Evolutionary conservation across 2,113 vertebrate species (phyloP).

Genomic region (Manacus vitellinus): DNA sequence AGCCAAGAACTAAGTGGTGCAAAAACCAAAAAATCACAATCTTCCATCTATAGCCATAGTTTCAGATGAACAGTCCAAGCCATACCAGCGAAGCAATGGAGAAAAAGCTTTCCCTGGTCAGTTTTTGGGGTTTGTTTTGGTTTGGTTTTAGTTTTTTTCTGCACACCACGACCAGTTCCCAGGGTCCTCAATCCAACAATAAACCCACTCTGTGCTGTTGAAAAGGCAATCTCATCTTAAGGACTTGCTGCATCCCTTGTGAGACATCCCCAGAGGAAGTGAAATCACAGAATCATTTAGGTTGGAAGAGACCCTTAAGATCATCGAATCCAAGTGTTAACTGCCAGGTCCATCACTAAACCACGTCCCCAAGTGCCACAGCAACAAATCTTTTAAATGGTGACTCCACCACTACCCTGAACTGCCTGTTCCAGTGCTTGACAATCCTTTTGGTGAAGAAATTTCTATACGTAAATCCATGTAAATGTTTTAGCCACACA

Average conservation of each 20-base stretch:
- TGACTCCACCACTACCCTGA: background rate
- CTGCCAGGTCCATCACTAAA: background rate
- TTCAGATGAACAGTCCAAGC: background rate
- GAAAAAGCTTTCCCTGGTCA: background rate
- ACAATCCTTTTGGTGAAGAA: background rate
- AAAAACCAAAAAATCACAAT: background rate
- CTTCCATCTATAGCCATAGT: background rate
- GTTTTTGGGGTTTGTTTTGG: background rate
- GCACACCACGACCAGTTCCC: background rate
- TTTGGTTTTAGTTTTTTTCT: background rate
- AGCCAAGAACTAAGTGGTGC: background rate
- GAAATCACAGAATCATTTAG: background rate
- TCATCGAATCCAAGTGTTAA: background rate
- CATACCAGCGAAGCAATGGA: background rate
- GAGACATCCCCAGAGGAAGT: background rate
- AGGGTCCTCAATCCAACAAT: background rate
- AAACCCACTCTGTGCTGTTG: background rate
- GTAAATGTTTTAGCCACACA: background rate
- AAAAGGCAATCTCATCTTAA: background rate
- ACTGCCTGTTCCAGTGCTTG: background rate
- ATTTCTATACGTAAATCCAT: background rate
- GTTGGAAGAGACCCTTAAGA: background rate
- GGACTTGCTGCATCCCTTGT: background rate
- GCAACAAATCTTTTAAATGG: background rate
- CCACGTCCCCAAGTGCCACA: background rate